Conservation (phyloP, 2,797 vertebrate species). For the Chrysocyon brachyurus region DNA sequence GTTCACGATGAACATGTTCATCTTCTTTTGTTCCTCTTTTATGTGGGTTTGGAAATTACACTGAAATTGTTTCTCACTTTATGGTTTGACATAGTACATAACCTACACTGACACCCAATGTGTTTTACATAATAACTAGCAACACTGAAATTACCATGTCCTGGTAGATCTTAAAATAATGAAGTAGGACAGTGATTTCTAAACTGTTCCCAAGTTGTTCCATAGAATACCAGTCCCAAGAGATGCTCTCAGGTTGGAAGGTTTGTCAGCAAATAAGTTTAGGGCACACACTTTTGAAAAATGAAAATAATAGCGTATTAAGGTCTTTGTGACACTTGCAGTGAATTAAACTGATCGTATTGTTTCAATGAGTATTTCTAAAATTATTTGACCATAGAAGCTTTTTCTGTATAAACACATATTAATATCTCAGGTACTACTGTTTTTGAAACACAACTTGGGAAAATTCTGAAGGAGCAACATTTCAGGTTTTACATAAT, state of each 20-base stretch:
- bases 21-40: neutral
- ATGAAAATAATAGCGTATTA: constrained; percentile 14
- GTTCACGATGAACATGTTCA: neutral
- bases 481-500: constrained; percentile 41
- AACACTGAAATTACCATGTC: neutral
- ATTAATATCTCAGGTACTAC: neutral
- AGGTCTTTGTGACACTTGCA: neutral
- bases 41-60: constrained; percentile 29
- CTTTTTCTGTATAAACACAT: neutral
- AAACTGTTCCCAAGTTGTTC: neutral
- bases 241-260: neutral
- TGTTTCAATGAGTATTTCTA: constrained; percentile 3
- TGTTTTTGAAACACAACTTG: constrained; percentile 53
- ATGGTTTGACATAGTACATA: constrained; percentile 18
- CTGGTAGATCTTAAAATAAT: constrained; percentile 20
- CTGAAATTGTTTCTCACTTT: constrained; percentile 35
- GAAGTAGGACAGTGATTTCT: neutral
- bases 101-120: neutral
- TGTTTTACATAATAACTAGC: neutral
- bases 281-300: neutral
- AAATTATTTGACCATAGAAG: neutral
- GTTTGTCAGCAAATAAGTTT: neutral
- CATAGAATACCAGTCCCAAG: neutral
- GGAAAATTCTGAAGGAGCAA: constrained; percentile 32
- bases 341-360: neutral